Evolutionary conservation across 2,888 invertebrate species (phyloP), one percentile per base, ranked within the genome.

Genomic region (Germaria angustata): DNA sequence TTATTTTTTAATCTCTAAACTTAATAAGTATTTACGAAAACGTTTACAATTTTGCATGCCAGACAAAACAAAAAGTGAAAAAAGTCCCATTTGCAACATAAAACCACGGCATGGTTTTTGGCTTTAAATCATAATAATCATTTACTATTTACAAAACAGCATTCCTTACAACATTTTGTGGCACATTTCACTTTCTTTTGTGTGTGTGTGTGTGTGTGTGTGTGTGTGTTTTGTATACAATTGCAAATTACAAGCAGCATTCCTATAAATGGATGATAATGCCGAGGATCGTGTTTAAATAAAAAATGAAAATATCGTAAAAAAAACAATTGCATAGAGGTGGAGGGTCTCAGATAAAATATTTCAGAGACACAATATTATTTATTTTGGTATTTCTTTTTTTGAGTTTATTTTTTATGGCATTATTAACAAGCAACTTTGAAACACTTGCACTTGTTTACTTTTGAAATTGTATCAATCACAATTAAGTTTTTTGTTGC

Each of bases 181-280:
- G 79, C 79, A 82, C 75, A 82, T 82, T 82, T 82, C 75, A 82
- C 82, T 82, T 82, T 82, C 82, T 79, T 82, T 78, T 78, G 15
- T 51, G 63, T 32, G 53, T 11, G 8, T 22, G 24, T 24, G 51
- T 24, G 20, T 39, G 66, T 53, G n/a, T 65, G 8, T 41, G 28
- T 51, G 22, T 77, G 39, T 51, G n/a, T 24, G 11, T 55, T 41
- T 51, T 51, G 6, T 55, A 20, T 51, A 24, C 66, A 66, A 49
- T 53, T 66, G 51, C 46, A 46, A 69, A 32, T 69, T 41, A 65
- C 36, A 55, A 44, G 39, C 51, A 55, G 46, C 55, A 75, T 75
- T 75, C 75, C 65, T 63, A 75, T 75, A 65, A 15, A n/a, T 24
- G 49, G 46, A 24, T 22, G 55, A 34, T 55, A 15, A 46, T 32